These are phyloP conservation scores for Pseudeuparius sepicola DNA, from an alignment of 2,888 invertebrate genomes.

Conservation along the genomic window DNA sequence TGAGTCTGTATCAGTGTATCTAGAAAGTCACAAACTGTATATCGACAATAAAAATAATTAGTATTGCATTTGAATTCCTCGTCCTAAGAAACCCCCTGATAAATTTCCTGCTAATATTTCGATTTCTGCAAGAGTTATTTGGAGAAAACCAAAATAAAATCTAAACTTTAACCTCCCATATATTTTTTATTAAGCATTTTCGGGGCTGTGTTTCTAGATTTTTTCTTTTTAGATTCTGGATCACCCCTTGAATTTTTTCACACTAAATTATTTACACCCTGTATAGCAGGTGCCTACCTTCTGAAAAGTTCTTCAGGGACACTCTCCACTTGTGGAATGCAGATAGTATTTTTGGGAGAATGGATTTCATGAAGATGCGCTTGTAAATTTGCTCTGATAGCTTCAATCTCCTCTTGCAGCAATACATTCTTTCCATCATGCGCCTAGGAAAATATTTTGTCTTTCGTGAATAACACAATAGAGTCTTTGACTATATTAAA, in stretches of 20 bases:
- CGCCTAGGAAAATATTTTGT: no score
- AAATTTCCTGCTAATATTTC: no score
- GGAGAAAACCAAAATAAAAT: no score
- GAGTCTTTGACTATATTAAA: no score
- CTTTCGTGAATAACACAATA: no score
- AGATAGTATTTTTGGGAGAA: constrained; percentile 1
- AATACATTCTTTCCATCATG: constrained; percentile 33
- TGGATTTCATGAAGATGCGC: constrained; percentile 13
- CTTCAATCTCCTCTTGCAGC: constrained; percentile 35
- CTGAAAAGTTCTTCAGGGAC: constrained; percentile 69
- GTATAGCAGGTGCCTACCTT: constrained; percentile 34
- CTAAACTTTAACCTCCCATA: no score
- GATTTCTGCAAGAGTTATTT: no score
- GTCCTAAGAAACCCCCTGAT: no score
- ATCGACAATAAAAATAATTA: background rate
- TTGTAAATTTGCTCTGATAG: constrained; percentile 32
- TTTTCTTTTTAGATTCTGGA: constrained; percentile 2
- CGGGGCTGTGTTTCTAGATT: no score
- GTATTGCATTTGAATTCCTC: no score
- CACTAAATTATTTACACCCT: background rate
- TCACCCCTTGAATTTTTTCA: background rate
- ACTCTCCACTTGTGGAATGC: constrained; percentile 43
- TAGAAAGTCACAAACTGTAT: constrained; percentile 29
- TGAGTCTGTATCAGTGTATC: constrained; percentile 78
- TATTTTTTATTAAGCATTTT: no score